Percentiles rank a stretch among this genome's conserved stretches.
Evolutionary conservation across 2,797 vertebrate species (phyloP).

Genomic region (Balearica regulorum): DNA sequence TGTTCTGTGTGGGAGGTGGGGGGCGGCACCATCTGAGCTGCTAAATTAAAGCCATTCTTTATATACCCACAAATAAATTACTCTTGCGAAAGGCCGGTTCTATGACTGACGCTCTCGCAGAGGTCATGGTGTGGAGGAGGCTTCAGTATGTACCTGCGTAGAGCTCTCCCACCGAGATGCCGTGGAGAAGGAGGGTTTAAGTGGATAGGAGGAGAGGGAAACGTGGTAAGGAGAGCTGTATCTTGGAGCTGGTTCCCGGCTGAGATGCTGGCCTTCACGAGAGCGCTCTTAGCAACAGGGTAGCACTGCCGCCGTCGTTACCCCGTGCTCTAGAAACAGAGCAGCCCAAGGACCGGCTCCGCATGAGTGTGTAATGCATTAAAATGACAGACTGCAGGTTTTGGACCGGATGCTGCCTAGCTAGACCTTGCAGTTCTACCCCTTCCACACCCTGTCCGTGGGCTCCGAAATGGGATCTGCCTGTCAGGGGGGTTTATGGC

Average conservation of each 20-base stretch:
- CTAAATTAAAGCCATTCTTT: neutral
- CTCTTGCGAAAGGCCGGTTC: neutral
- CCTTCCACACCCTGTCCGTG: rapidly evolving
- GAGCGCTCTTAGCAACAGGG: neutral
- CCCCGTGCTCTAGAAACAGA: neutral
- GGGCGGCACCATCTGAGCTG: conserved; percentile 35
- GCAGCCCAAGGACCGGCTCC: neutral
- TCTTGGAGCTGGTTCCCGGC: neutral
- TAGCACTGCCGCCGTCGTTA: neutral
- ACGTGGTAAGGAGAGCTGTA: no score
- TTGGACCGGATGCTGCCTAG: neutral
- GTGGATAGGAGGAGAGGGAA: neutral
- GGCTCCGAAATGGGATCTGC: neutral
- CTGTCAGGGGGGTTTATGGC: neutral
- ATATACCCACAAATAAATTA: neutral
- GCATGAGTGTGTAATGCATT: rapidly evolving
- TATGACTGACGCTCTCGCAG: rapidly evolving
- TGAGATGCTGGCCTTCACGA: neutral
- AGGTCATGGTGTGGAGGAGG: neutral
- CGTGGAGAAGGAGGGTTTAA: neutral
- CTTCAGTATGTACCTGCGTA: rapidly evolving
- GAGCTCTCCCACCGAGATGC: neutral
- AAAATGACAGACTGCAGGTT: neutral
- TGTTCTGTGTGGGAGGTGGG: neutral
- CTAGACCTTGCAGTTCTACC: no score